Evolutionary conservation across 2,113 vertebrate species (phyloP).

Genomic region (Lepus americanus): DNA sequence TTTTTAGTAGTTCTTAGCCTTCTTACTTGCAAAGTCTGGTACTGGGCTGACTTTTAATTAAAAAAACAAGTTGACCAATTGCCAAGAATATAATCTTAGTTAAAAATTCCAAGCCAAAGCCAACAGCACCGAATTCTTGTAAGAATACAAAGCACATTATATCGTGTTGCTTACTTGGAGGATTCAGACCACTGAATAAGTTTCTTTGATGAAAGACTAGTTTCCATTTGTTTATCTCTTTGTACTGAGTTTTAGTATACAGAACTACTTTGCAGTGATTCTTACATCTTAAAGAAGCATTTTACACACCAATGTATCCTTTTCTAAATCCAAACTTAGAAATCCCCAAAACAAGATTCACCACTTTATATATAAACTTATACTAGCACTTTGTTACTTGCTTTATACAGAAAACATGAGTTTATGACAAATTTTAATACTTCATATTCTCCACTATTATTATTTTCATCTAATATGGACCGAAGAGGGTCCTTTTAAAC

Average conservation of each 20-base stretch:
- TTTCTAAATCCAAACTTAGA: constrained; percentile 48
- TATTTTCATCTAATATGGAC: constrained; percentile 37
- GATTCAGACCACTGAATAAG: constrained; percentile 6
- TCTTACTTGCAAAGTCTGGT: constrained; percentile 8
- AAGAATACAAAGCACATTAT: background rate
- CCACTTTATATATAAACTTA: background rate
- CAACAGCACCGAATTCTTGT: background rate
- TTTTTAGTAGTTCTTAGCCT: background rate
- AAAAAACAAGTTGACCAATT: background rate
- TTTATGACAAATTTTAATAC: constrained; percentile 44
- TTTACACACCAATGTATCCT: constrained; percentile 39
- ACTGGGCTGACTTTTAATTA: constrained; percentile 21
- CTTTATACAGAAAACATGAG: background rate
- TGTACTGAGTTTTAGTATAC: constrained; percentile 39
- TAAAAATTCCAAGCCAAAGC: constrained; percentile 29
- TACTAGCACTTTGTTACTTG: background rate
- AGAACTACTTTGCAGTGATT: constrained; percentile 44
- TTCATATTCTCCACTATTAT: background rate
- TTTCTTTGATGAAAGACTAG: constrained; percentile 7
- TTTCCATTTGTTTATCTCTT: background rate
- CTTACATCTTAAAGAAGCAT: background rate
- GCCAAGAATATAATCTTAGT: constrained; percentile 12
- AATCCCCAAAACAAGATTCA: background rate
- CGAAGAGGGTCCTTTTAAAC: background rate
- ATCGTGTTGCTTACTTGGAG: background rate